phyloP scores from a whole-genome alignment of 1,140 invertebrate species.

The Papilio machaon region DNA sequence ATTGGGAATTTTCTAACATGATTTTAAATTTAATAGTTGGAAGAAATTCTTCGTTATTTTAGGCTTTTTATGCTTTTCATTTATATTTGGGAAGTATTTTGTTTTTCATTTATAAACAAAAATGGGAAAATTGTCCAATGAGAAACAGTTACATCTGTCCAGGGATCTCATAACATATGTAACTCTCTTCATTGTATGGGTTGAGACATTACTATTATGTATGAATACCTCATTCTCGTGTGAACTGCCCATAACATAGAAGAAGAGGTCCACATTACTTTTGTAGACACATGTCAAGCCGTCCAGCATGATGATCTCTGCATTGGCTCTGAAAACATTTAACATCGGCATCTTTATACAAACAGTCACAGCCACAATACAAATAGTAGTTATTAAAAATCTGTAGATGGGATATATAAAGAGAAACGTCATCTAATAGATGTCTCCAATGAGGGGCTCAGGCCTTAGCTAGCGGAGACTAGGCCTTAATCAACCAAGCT shows the following conservation, averaged over 20 bases:
- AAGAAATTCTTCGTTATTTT: not conserved
- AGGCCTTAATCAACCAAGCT: too few species aligned
- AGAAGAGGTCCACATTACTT: slow-evolving; percentile 98
- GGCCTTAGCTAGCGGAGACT: too few species aligned
- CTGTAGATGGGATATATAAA: too few species aligned
- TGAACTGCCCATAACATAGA: slow-evolving; percentile 98
- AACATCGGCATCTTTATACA: not conserved
- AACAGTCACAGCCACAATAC: not conserved
- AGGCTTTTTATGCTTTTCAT: too few species aligned
- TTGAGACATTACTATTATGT: not conserved
- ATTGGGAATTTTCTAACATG: not conserved
- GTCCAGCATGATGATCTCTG: slow-evolving; percentile 99
- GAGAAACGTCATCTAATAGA: too few species aligned
- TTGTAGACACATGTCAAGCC: slow-evolving; percentile 98
- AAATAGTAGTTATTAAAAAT: not conserved
- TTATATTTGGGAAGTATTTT: too few species aligned
- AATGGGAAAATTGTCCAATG: not conserved
- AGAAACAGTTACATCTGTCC: not conserved
- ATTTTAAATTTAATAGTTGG: not conserved
- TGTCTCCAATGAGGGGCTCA: too few species aligned
- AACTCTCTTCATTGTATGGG: slow-evolving; percentile 9
- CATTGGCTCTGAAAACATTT: slow-evolving; percentile 86
- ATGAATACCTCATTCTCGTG: slow-evolving; percentile 97
- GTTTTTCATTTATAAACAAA: too few species aligned
- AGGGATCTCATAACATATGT: not conserved